phyloP scores from a whole-genome alignment of 2,113 vertebrate species.

The Accipiter cooperii region DNA sequence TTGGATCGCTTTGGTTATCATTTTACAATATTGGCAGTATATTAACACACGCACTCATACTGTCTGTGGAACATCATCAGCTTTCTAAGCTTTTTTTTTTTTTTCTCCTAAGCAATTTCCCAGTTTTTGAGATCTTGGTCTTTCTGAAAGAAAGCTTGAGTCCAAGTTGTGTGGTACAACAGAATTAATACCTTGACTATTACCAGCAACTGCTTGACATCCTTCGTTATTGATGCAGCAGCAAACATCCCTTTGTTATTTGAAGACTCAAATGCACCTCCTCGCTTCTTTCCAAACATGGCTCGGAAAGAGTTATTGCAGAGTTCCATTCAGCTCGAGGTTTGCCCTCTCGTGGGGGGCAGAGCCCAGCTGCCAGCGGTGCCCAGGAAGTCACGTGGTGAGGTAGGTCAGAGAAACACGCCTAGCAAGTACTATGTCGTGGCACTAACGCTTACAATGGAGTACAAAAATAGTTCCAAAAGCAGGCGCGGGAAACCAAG shows the following conservation, averaged over 20 bases:
- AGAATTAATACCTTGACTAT: background rate
- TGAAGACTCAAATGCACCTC: background rate
- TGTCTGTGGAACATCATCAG: background rate
- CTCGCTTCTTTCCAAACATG: background rate
- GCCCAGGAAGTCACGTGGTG: background rate
- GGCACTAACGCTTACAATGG: background rate
- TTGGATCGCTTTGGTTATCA: background rate
- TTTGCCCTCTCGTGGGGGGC: background rate
- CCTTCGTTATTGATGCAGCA: background rate
- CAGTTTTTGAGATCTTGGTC: background rate
- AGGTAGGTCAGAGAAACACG: background rate
- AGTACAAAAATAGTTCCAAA: background rate
- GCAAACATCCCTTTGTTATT: background rate
- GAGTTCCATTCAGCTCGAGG: background rate
- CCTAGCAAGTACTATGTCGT: too few relatives aligned
- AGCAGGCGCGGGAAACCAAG: background rate
- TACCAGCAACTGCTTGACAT: background rate
- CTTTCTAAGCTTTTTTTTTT: background rate
- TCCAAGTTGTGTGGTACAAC: background rate
- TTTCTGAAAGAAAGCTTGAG: background rate
- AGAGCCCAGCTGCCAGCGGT: background rate
- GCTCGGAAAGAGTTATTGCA: rapidly evolving
- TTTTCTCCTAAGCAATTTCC: background rate
- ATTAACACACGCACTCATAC: background rate
- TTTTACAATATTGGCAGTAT: background rate